Percentiles rank a stretch among this genome's conserved stretches.
These are phyloP conservation scores for Acropora yongei DNA, from an alignment of 64 coral and sea anemone genomes.

Conservation along the genomic window DNA sequence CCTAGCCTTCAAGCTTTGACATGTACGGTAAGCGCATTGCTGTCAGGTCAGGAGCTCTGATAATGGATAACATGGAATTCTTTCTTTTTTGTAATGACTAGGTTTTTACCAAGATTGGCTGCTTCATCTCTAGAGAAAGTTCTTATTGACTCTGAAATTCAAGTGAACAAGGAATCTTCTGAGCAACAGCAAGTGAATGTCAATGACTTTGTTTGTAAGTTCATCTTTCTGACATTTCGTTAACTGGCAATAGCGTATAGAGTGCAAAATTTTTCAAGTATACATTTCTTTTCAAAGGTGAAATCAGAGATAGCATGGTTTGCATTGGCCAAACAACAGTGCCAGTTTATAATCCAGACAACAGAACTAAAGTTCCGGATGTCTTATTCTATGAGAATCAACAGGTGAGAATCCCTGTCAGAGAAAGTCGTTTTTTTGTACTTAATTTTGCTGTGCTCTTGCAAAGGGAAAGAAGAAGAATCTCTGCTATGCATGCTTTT, in stretches of 20 bases:
- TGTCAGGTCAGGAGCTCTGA: no score
- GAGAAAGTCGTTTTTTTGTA: neutral
- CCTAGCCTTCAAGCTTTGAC: no score
- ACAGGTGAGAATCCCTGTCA: slow-evolving; percentile 57
- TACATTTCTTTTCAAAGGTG: slow-evolving; percentile 44
- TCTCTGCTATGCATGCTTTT: no score
- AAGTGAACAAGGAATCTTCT: neutral
- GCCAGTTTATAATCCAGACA: slow-evolving; percentile 81
- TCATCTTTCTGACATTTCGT: neutral
- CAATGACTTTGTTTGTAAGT: slow-evolving; percentile 20
- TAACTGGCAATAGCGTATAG: neutral
- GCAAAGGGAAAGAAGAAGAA: no score
- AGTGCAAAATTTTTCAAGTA: neutral
- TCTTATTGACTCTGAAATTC: slow-evolving; percentile 73
- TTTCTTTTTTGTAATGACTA: neutral
- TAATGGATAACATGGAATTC: no score
- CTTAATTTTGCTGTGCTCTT: neutral
- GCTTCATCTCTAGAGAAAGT: slow-evolving; percentile 74
- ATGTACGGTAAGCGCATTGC: no score
- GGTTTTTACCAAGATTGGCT: slow-evolving; percentile 93
- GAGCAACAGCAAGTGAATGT: neutral
- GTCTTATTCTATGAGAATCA: slow-evolving; percentile 92
- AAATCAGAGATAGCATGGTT: slow-evolving; percentile 67
- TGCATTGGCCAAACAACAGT: slow-evolving; percentile 82
- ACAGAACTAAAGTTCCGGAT: slow-evolving; percentile 94